Base-by-base conservation (phyloP, 2,113 vertebrate genomes). In the Heterochromis multidens region DNA sequence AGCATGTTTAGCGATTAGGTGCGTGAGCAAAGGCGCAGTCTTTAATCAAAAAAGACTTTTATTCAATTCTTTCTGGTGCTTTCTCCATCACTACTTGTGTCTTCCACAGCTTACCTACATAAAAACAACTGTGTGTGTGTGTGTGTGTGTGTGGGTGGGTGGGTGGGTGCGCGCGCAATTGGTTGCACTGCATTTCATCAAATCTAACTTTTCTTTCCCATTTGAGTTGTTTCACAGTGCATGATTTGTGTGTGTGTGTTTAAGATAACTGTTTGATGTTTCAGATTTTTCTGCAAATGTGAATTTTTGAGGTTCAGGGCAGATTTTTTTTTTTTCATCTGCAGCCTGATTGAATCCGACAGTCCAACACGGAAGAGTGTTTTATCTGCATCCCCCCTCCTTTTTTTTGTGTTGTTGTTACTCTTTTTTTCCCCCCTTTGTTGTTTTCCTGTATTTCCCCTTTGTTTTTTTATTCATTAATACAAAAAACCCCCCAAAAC, bases 151-250 rank as follows among this genome's bases (percentile, higher is more conserved):
- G 11, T 49, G 46, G 5, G 43, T 43, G 13, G 3, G n/a, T 65
- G 12, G 23, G 37, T 74, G 37, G 78, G 63, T 46, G 77, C 67
- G 63, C 17, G 77, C 10, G 25, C 23, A 43, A 13, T 74, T 29
- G 27, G 62, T 87, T 90, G 74, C 81, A 84, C 31, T 72, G 17
- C 19, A 49, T 88, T 90, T 80, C 83, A 58, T 86, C 85, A 89
- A 91, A 77, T 82, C 46, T 7, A 25, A 31, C 21, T 2, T 59
- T 8, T 40, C n/a, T 82, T 87, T 37, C n/a, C 40, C 43, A 67
- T 70, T 67, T 1, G 0, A 16, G 40, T 78, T 87, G 58, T 84
- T 85, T 80, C 25, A 80, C 5, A 2, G 60, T 56, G 25, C 16
- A 31, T 7, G 35, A 37, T 81, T 33, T 74, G 67, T 74, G 27